Base-by-base conservation (phyloP, 2,113 vertebrate genomes). In the Poecile atricapillus region DNA sequence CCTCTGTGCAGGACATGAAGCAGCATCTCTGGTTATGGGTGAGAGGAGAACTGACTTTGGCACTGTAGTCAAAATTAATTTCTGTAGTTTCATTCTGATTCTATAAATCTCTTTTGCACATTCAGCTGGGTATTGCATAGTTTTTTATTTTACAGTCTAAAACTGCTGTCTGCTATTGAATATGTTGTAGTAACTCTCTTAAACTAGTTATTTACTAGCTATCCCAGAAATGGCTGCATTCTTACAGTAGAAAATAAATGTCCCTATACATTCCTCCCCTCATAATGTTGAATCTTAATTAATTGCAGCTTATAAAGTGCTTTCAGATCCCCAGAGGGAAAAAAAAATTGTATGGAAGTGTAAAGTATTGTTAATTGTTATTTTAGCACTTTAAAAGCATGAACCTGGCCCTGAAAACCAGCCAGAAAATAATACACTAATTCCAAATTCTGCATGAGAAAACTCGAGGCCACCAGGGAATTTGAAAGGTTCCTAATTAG, bases 401-500 rank as follows among this genome's bases (percentile, higher is more conserved):
- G 74, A 92, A 74, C 46, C 80, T 65, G 69, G 46, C 86, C 89
- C 89, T 83, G 90, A 88, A 85, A 89, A 79, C 77, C 68, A 83
- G 75, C 86, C 71, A 81, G 62, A 82, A 94, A 86, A 94, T 89
- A 93, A 74, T 46, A 43, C 46, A 79, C 80, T 93, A 76, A 85
- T 87, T 94, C 84, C 86, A 90, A 90, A 96, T 97, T 97, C 94
- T 94, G 92, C 91, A 76, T 91, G 89, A 95, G 90, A 96, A 93
- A 96, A 96, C 81, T 91, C 6, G 0, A 84, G 94, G 75, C 91
- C 97, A 71, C 86, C 15, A 68, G 96, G 95, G 96, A 97, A 93
- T 96, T 93, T 33, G 81, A 89, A 96, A 87, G 69, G 74, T 80
- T 94, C 91, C 92, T 97, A 97, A 96, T 97, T 96, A 97, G 93